Base-by-base conservation (phyloP, 2,797 vertebrate genomes). In the Argentina silus region DNA sequence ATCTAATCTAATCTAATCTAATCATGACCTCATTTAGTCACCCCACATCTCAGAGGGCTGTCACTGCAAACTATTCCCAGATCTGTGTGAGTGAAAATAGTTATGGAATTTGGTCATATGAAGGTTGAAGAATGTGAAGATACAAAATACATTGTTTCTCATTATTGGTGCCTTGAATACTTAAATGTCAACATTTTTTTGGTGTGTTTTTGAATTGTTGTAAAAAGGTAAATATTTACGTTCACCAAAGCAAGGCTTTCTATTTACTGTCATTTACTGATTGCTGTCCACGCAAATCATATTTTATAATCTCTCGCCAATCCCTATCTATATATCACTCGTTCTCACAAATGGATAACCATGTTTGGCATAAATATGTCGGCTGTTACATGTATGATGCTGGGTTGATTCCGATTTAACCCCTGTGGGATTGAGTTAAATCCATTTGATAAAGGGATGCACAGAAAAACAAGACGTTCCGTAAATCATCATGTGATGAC, bases 401-500 rank as follows among this genome's bases (percentile, higher is more conserved):
- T 47, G 63, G 83, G 80, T 88, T 2, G 81, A 86, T 85, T 82
- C 77, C 43, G 27, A 5, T 67, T 44, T 67, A 55, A 17, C 78
- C 65, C 73, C 67, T 79, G 75, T 15, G 69, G 78, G 70, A 80
- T 74, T 76, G 72, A 81, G 73, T 64, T 14, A 27, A 60, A 56
- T 65, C 80, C 70, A 63, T 17, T 48, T 79, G 78, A 85, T 56
- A 83, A 71, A 70, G 85, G 53, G 79, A 75, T 60, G 6, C 47
- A 69, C 75, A 80, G 56, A 15, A 43, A 43, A 74, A 68, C 75
- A 71, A 78, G 81, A 82, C 73, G 69, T 57, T 86, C 23, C 77
- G 85, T 87, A 85, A 84, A 75, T 14, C 0, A 76, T 84, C 81
- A 87, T 87, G 81, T 81, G 78, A 86, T 73, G 79, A 76, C 73